Percentiles rank a stretch among this genome's conserved stretches.
phyloP scores from a whole-genome alignment of 2,888 invertebrate species.

The Orgyia antiqua region DNA sequence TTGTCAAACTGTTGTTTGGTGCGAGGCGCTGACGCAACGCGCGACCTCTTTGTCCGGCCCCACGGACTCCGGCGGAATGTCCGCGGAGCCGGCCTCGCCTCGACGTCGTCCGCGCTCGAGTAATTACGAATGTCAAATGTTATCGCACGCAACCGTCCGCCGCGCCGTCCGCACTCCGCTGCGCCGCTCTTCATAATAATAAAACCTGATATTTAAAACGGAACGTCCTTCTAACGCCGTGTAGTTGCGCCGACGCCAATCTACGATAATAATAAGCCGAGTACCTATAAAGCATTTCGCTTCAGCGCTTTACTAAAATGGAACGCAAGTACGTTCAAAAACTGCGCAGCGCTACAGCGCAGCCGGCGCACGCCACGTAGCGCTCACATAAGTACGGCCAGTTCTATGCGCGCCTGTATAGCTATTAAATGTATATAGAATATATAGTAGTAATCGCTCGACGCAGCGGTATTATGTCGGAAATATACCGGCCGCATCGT shows the following conservation, averaged over 20 bases:
- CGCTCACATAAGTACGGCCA: slow-evolving; percentile 79
- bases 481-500: slow-evolving; percentile 75
- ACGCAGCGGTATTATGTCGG: slow-evolving; percentile 79
- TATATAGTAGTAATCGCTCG: slow-evolving; percentile 79
- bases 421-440: slow-evolving; percentile 79
- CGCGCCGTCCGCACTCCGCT: slow-evolving; percentile 74
- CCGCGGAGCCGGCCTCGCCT: slow-evolving; percentile 53
- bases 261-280: slow-evolving; percentile 79
- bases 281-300: slow-evolving; percentile 53
- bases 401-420: slow-evolving; percentile 79
- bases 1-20: slow-evolving; percentile 34
- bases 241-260: slow-evolving; percentile 79
- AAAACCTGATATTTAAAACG: slow-evolving; percentile 79
- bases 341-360: slow-evolving; percentile 60
- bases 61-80: slow-evolving; percentile 57
- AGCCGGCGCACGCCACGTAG: slow-evolving; percentile 47
- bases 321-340: slow-evolving; percentile 38
- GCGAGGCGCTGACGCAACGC: slow-evolving; percentile 61
- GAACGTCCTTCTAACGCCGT: slow-evolving; percentile 79
- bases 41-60: slow-evolving; percentile 74
- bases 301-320: slow-evolving; percentile 49
- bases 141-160: slow-evolving; percentile 77
- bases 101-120: slow-evolving; percentile 59
- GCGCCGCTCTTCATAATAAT: slow-evolving; percentile 78
- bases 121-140: slow-evolving; percentile 79